Percentiles rank a stretch among this genome's conserved stretches.
Evolutionary conservation across 2,888 invertebrate genomes (phyloP).

Genomic region (Coleophora flavipennella): DNA sequence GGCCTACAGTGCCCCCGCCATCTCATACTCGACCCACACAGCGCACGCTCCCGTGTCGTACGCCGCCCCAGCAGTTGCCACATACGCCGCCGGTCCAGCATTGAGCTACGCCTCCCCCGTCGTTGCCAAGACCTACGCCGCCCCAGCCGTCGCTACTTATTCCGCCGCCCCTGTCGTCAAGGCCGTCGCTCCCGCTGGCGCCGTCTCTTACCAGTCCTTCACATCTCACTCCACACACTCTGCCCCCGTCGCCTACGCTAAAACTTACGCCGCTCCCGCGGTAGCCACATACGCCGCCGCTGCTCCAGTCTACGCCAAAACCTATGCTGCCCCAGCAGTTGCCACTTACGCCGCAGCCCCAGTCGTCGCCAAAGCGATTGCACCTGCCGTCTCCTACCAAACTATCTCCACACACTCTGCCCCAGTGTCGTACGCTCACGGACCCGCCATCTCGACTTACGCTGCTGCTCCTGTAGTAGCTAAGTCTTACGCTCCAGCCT

Average conservation of each 20-base stretch:
- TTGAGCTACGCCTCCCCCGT: conserved; percentile 47
- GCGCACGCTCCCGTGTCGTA: conserved; percentile 19
- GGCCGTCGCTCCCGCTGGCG: conserved; percentile 11
- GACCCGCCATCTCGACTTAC: conserved; percentile 19
- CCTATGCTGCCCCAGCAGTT: conserved; percentile 45
- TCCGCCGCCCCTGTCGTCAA: conserved; percentile 21
- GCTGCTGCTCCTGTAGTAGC: conserved; percentile 55
- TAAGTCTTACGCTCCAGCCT: conserved; percentile 22
- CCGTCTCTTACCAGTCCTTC: conserved; percentile 12
- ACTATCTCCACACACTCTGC: conserved; percentile 15
- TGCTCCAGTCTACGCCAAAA: conserved; percentile 18
- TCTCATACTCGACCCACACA: conserved; percentile 22
- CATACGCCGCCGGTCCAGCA: conserved; percentile 26
- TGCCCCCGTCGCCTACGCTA: conserved; percentile 24
- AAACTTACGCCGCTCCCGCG: conserved; percentile 23
- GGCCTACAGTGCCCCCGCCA: conserved; percentile 65
- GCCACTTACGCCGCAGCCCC: conserved; percentile 37
- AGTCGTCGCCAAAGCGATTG: conserved; percentile 27
- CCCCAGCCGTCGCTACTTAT: conserved; percentile 23
- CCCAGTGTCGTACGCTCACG: conserved; percentile 19
- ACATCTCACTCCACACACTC: conserved; percentile 7
- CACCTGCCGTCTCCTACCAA: conserved; percentile 18
- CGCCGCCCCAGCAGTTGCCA: conserved; percentile 22
- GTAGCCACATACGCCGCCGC: conserved; percentile 25
- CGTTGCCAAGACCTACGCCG: conserved; percentile 23